Evolutionary conservation across 2,888 invertebrate genomes (phyloP).

Genomic region (Apocheima hispidaria): DNA sequence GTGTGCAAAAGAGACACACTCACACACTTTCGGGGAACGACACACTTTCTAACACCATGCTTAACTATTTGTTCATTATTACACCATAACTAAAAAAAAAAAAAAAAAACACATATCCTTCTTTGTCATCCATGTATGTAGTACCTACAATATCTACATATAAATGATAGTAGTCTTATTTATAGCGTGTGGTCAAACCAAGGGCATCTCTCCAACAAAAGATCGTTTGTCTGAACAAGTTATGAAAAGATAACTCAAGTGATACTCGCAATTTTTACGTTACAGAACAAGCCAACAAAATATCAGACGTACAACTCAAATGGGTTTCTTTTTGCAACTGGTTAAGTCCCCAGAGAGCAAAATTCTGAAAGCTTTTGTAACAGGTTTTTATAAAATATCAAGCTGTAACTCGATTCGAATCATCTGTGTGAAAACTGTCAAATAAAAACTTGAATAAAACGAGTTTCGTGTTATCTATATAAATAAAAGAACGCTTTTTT

Average conservation of each 20-base stretch:
- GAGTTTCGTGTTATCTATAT: no score
- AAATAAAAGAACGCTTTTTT: no score
- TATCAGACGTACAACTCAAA: conserved; percentile 2
- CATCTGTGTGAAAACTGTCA: neutral
- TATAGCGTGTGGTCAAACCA: conserved; percentile 1
- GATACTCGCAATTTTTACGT: conserved; percentile 32
- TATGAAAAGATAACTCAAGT: conserved; percentile 37
- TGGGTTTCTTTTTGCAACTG: neutral
- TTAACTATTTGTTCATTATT: no score
- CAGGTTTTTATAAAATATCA: neutral
- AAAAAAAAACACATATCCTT: no score
- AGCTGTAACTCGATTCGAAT: no score
- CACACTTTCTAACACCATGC: no score
- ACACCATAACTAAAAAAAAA: no score
- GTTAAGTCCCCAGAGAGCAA: neutral
- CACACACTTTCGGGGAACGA: no score
- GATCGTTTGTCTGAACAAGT: conserved; percentile 29
- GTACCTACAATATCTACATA: neutral
- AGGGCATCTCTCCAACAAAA: conserved; percentile 37
- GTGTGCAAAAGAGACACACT: no score
- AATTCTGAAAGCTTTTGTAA: neutral
- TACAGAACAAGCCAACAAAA: conserved; percentile 7
- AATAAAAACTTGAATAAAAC: no score
- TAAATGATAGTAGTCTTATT: neutral
- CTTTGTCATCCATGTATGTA: no score